phyloP scores from a whole-genome alignment of 2,113 vertebrate species.

The Sterna hirundo region DNA sequence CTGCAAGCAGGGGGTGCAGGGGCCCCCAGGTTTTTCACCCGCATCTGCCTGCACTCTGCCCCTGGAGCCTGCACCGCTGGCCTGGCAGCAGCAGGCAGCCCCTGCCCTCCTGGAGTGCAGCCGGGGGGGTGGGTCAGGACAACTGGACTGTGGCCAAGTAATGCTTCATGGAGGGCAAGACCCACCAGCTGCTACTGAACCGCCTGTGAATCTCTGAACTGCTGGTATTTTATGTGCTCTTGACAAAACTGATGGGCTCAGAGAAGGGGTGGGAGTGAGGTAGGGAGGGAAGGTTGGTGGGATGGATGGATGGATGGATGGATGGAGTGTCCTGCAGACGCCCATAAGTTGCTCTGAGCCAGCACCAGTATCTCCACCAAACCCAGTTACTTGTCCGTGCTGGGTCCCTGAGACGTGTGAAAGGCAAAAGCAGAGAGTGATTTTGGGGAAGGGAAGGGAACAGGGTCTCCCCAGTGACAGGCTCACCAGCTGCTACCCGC shows the following conservation, averaged over 20 bases:
- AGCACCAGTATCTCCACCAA: neutral
- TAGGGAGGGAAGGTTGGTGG: neutral
- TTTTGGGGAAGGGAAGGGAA: neutral
- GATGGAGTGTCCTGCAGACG: neutral
- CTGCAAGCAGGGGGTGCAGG: neutral
- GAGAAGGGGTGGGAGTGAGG: neutral
- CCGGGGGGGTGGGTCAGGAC: neutral
- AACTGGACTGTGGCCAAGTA: neutral
- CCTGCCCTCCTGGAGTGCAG: neutral
- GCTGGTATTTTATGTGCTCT: neutral
- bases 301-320: neutral
- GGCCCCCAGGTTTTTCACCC: neutral
- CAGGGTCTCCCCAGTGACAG: neutral
- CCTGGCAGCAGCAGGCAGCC: neutral
- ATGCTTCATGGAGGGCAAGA: neutral
- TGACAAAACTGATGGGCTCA: neutral
- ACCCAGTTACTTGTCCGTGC: neutral
- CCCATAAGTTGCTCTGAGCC: neutral
- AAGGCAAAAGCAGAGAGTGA: neutral
- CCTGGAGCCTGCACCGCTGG: neutral
- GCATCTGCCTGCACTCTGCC: neutral
- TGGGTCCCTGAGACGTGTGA: fast-evolving
- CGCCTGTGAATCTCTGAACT: neutral
- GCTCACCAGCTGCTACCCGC: neutral
- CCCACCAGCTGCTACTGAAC: neutral